Base-by-base conservation (phyloP, 2,797 vertebrate species). In the Todus mexicanus region DNA sequence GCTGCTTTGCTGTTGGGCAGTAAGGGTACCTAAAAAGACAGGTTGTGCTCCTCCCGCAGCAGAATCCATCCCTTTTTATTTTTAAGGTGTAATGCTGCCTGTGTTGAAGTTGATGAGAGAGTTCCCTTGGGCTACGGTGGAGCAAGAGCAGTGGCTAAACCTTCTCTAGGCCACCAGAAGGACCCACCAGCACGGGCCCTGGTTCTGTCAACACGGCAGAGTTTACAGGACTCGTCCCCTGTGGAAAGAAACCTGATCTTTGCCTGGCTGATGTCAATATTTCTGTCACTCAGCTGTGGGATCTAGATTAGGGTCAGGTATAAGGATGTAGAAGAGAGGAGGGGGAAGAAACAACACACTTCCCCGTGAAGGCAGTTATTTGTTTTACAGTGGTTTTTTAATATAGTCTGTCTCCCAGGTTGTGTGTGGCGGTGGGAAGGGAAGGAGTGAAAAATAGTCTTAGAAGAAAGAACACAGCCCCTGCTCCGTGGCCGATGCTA, bases 281-380 rank as follows among this genome's bases (percentile, higher is more conserved):
- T 96, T 95, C 94, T 96, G 95, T 95, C 92, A 82, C 74, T 91
- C 79, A 22, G n/a, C 90, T 93, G 82, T 45, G 91, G 87, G 84
- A 95, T 89, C 91, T 85, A 92, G 94, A 95, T 87, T 43, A 89
- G 89, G 93, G 93, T 93, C 92, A 95, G 91, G 90, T 93, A 94
- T 45, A 90, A 64, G 86, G 78, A 77, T 78, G 73, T 87, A 75
- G 91, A 93, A 90, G 65, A 78, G 57, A 31, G 35, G 22, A 29
- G 19, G 25, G 43, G 48, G 54, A 1, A 80, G 84, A 56, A 88
- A 73, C 42, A 60, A 48, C 83, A 84, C 31, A 4, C 80, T 87
- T 91, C 66, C 53, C 71, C 1, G 1, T 17, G 60, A 91, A 80
- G 38, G 73, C 60, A 61, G 74, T 92, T 96, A 91, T 92, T 95